Evolutionary conservation across 2,113 vertebrate genomes (phyloP), one percentile per base, ranked within the genome.

Genomic region (Chamaea fasciata): DNA sequence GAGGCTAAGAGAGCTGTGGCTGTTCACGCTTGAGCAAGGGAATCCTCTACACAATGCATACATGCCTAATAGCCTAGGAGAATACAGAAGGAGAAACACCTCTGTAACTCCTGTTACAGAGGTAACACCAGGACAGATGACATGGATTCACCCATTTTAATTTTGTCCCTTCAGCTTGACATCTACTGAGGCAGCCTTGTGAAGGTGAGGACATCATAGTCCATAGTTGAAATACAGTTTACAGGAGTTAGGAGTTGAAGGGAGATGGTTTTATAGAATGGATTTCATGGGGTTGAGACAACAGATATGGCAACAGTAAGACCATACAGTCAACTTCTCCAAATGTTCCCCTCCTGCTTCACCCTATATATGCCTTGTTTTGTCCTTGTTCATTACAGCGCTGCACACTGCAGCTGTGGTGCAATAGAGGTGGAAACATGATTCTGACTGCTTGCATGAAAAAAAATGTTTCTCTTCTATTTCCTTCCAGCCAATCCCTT

Each of bases 401-500:
- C 59, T 93, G 59, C 31, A 46, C 12, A 7, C 15, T 57, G 53
- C 41, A 83, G 11, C 46, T 88, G n/a, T 88, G 57, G 12, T 35
- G 7, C 21, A 69, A 2, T 73, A 76, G 46, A 28, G 13, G 13
- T 69, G 16, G 26, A 52, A 20, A 57, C 6, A 30, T 2, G 4
- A 44, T 90, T 89, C 55, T 73, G 21, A 62, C n/a, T 88, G 28
- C 63, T 60, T 80, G 15, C 26, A 22, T 80, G 35, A 59, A 80
- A 83, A 87, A 87, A 70, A 65, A 10, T 37, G 10, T 86, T 37
- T 87, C 31, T 93, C n/a, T 93, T 87, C 77, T 87, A 67, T 91
- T 89, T 93, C 82, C 68, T 94, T 94, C 22, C 96, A 99, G 99
- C 99, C 10, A 99, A 99, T 81, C 98, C 99, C 2, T 95, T 99